Evolutionary conservation across 2,888 invertebrate genomes (phyloP), one percentile per base, ranked within the genome.

Genomic region (Andrena minutula): DNA sequence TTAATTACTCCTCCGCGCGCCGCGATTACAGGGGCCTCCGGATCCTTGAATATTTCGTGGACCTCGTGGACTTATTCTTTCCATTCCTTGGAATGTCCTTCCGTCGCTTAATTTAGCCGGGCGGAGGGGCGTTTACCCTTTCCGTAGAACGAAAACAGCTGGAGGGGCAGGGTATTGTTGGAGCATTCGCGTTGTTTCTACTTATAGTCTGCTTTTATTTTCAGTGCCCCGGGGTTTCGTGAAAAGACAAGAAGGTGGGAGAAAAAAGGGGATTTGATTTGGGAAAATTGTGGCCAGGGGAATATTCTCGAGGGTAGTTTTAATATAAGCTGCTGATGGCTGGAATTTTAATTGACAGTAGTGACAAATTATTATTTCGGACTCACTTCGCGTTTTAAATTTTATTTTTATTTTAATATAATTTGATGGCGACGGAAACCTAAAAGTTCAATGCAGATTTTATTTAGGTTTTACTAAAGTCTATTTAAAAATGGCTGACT

Each of bases 31-130:
- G 61, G 28, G 28, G 20, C 41, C 35, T 30, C 28, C 49, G 53
- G 64, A 32, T 68, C 58, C 49, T 72, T 76, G 84, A 84, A 84
- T 80, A 76, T 84, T 84, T 80, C 80, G 56, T 53, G 63, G 23
- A 73, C 53, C 53, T n/a, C 47, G 41, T 30, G 47, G 56, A 71
- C 66, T 82, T 82, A 66, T 75, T 75, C 82, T 82, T 82, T 75
- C 41, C 82, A 12, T 58, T 58, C 32, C 16, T 3, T 8, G 35
- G 26, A 79, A 79, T 66, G 60, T 66, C 79, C 30, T 66, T 47
- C n/a, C 66, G 72, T 10, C 66, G 60, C 35, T 72, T 72, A 79
- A 80, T 72, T 80, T 80, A 66, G 20, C 68, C 35, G 23, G 64
- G 26, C 32, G 10, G 4, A 26, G 32, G 8, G 35, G 32, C 69